Evolutionary conservation across 2,888 invertebrate species (phyloP).

Genomic region (Coelopa pilipes): DNA sequence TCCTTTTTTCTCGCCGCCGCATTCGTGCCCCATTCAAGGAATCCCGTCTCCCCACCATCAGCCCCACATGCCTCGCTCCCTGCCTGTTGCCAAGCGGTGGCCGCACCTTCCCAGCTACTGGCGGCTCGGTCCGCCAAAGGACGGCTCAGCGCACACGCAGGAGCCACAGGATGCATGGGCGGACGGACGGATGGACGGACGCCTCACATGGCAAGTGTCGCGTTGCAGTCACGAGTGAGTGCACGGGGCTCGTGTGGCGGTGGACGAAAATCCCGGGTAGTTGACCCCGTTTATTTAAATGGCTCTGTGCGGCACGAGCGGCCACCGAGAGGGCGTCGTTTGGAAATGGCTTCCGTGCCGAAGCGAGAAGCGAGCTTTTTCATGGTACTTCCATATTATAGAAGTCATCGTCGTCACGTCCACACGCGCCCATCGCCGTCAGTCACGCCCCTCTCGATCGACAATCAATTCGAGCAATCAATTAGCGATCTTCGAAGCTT

Average conservation of each 20-base stretch:
- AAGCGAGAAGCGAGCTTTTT: no score
- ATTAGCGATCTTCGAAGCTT: no score
- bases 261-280: constrained; percentile 30
- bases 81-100: constrained; percentile 2
- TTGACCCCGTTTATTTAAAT: constrained; percentile 36
- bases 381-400: no score
- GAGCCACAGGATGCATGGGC: neutral
- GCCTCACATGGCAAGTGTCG: neutral
- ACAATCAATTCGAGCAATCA: neutral
- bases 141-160: neutral
- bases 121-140: no score
- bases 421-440: neutral
- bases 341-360: no score
- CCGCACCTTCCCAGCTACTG: neutral
- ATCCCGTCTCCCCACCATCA: neutral
- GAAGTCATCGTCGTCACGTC: no score
- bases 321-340: no score
- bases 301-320: neutral
- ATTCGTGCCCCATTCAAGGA: neutral
- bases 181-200: neutral
- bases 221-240: neutral
- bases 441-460: neutral
- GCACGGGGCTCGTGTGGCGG: neutral
- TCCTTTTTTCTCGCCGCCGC: no score
- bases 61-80: neutral